These are phyloP conservation scores for Xestoiulus laeticollis DNA, from an alignment of 2,888 invertebrate species.

Conservation along the genomic window DNA sequence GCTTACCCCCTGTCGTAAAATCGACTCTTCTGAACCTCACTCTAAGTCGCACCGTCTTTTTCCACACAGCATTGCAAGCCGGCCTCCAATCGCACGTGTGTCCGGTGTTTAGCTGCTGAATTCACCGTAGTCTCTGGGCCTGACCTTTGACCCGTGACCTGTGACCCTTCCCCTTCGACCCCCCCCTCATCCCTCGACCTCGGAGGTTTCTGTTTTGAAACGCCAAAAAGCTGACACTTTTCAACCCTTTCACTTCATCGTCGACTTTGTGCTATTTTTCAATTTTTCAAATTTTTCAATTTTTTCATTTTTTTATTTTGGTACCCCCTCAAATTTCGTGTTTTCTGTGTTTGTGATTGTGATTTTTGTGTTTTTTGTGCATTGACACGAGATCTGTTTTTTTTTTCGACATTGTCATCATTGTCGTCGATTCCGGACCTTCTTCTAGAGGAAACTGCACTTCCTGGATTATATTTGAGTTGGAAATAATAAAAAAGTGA, in stretches of 20 bases:
- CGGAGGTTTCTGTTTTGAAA: neutral
- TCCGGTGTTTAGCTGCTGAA: neutral
- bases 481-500: neutral
- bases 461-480: conserved; percentile 9
- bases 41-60: neutral
- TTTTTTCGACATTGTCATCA: neutral
- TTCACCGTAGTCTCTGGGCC: neutral
- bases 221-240: neutral
- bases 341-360: neutral
- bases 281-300: neutral
- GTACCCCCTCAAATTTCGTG: neutral
- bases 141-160: neutral
- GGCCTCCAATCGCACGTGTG: neutral
- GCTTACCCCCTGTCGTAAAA: neutral
- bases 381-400: neutral
- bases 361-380: neutral
- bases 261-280: neutral
- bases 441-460: neutral
- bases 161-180: neutral
- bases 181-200: neutral
- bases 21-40: neutral
- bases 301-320: neutral
- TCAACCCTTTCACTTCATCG: neutral
- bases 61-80: neutral
- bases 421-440: neutral